These are phyloP conservation scores for Lineus longissimus DNA, from an alignment of 1,140 invertebrate species.

Conservation along the genomic window DNA sequence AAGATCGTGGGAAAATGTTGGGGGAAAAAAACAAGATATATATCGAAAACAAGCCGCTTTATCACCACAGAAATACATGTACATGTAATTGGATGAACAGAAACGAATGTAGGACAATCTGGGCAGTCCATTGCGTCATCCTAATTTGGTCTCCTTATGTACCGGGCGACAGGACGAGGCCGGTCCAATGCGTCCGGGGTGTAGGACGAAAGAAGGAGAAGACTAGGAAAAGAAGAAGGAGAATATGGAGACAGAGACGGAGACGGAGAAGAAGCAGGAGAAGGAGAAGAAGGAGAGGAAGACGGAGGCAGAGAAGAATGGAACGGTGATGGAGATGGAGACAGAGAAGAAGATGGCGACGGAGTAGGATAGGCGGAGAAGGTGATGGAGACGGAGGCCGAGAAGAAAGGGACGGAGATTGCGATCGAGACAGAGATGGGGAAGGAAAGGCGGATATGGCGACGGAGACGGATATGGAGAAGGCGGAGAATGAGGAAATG, in stretches of 20 bases:
- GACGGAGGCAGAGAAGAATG: not conserved
- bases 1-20: too few relatives aligned
- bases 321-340: not conserved
- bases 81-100: too few relatives aligned
- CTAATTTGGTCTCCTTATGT: too few relatives aligned
- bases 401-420: not conserved
- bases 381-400: conserved; percentile 1
- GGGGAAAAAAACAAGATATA: too few relatives aligned
- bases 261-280: not conserved
- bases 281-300: not conserved
- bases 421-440: not conserved
- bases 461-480: conserved; percentile 10
- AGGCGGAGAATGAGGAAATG: conserved; percentile 3
- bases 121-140: too few relatives aligned
- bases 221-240: too few relatives aligned
- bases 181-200: too few relatives aligned
- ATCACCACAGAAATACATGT: too few relatives aligned
- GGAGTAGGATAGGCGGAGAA: conserved; percentile 9
- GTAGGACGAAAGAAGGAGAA: too few relatives aligned
- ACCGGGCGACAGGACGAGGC: too few relatives aligned
- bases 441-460: conserved; percentile 2
- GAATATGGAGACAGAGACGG: conserved; percentile 1
- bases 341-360: not conserved
- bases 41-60: too few relatives aligned
- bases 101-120: too few relatives aligned